Percentiles rank a stretch among this genome's conserved stretches.
Conservation (phyloP, 2,113 vertebrate genomes). For the Ophiodon elongatus region DNA sequence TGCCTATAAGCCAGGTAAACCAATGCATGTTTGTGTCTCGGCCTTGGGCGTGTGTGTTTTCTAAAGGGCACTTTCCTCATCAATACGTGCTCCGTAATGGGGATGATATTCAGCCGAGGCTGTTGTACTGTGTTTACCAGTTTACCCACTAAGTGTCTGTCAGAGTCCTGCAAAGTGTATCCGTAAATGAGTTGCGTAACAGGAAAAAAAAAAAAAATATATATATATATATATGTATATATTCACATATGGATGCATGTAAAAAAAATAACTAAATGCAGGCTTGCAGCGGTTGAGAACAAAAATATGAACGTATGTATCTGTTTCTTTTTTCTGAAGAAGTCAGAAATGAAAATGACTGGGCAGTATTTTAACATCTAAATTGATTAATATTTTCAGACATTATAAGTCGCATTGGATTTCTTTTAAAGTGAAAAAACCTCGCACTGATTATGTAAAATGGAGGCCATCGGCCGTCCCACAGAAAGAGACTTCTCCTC, state of each 20-base stretch:
- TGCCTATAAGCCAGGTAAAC: neutral
- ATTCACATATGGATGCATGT: neutral
- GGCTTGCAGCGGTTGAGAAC: neutral
- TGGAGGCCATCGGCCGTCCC: neutral
- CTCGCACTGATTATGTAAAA: neutral
- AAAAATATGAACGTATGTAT: neutral
- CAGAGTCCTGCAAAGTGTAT: neutral
- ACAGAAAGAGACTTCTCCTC: neutral
- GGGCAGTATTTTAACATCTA: neutral
- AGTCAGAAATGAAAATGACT: neutral
- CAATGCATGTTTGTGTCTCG: conserved; percentile 7
- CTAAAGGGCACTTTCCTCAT: neutral
- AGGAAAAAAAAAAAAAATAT: neutral
- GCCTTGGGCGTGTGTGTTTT: conserved; percentile 33
- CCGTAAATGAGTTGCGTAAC: neutral
- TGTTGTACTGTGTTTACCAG: conserved; percentile 24
- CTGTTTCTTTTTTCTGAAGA: neutral
- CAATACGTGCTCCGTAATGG: conserved; percentile 3
- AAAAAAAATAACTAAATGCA: neutral
- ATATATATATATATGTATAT: neutral
- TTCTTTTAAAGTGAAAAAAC: neutral
- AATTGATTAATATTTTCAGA: neutral
- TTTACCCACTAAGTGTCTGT: neutral
- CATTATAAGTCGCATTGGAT: neutral
- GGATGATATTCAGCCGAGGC: neutral